Evolutionary conservation across 1,140 invertebrate species (phyloP).

Genomic region (Maniola jurtina): DNA sequence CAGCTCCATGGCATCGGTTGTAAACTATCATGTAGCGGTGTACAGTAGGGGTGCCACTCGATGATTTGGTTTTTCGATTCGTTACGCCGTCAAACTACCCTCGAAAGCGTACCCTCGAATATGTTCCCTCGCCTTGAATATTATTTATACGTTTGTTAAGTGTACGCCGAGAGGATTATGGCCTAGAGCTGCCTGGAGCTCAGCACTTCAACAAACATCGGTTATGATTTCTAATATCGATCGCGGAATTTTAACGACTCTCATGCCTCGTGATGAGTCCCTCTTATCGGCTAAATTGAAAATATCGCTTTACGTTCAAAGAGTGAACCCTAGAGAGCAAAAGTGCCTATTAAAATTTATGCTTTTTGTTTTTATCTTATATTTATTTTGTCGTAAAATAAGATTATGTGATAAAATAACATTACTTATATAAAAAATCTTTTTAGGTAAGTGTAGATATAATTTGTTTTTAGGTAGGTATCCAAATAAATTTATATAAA

Average conservation of each 20-base stretch:
- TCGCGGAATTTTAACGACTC: conserved; percentile 53
- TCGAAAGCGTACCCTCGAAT: conserved; percentile 70
- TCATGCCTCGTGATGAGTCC: conserved; percentile 34
- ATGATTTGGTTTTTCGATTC: conserved; percentile 79
- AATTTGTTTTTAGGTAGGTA: too few relatives aligned
- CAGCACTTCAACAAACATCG: conserved; percentile 76
- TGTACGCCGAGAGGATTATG: conserved; percentile 71
- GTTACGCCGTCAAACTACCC: conserved; percentile 78
- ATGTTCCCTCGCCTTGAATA: conserved; percentile 76
- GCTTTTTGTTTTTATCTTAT: conserved; percentile 1
- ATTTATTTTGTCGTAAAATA: background rate
- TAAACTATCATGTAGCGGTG: conserved; percentile 74
- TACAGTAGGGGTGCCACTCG: conserved; percentile 75
- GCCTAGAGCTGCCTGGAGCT: conserved; percentile 70
- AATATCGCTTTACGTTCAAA: conserved; percentile 33
- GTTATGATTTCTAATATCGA: conserved; percentile 74
- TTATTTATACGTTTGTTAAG: conserved; percentile 79
- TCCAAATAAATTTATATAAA: too few relatives aligned
- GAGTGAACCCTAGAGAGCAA: conserved; percentile 19
- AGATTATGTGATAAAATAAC: background rate
- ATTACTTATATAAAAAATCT: too few relatives aligned
- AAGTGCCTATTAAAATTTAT: conserved; percentile 14
- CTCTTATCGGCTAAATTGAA: conserved; percentile 32
- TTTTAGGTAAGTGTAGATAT: too few relatives aligned
- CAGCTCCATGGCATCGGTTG: conserved; percentile 46